These are phyloP conservation scores for Stomatorhinus ivindoensis DNA, from an alignment of 2,113 vertebrate species.

Conservation along the genomic window DNA sequence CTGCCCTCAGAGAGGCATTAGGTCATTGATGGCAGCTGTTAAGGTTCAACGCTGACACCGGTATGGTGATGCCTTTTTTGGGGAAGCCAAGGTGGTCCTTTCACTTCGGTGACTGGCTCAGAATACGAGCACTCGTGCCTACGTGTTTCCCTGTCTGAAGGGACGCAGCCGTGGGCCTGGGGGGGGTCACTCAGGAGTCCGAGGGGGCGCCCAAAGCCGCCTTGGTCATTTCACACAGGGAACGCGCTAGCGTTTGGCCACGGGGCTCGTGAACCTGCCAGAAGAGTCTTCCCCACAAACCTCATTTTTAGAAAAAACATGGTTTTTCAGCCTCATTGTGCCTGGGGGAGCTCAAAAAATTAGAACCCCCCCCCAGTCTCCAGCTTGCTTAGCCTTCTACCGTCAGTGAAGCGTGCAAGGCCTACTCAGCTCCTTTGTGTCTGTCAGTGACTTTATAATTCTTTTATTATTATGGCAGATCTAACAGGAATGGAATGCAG, in stretches of 20 bases:
- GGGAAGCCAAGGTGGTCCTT: background rate
- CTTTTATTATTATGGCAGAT: slow-evolving; percentile 21
- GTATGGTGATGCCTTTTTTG: background rate
- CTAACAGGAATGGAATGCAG: slow-evolving; percentile 16
- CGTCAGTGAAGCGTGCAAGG: background rate
- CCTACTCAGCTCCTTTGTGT: background rate
- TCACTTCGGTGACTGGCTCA: background rate
- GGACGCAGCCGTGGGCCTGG: background rate
- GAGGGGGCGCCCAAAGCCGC: background rate
- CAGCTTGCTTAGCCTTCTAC: background rate
- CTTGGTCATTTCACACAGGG: background rate
- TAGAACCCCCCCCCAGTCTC: background rate
- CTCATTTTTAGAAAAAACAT: background rate
- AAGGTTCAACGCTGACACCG: background rate
- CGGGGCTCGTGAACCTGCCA: background rate
- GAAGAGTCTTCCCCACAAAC: background rate
- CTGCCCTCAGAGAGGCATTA: background rate
- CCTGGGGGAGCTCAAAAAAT: background rate
- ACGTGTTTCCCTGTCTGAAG: background rate
- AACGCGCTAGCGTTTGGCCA: background rate
- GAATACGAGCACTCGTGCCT: background rate
- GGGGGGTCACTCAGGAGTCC: background rate
- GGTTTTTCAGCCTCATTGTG: background rate
- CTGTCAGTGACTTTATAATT: background rate
- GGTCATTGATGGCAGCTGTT: background rate